A percentile compares a stretch with the other conserved stretches of the same genome.
Conservation (phyloP, 2,797 vertebrate genomes). For the Sandelia bainsii region DNA sequence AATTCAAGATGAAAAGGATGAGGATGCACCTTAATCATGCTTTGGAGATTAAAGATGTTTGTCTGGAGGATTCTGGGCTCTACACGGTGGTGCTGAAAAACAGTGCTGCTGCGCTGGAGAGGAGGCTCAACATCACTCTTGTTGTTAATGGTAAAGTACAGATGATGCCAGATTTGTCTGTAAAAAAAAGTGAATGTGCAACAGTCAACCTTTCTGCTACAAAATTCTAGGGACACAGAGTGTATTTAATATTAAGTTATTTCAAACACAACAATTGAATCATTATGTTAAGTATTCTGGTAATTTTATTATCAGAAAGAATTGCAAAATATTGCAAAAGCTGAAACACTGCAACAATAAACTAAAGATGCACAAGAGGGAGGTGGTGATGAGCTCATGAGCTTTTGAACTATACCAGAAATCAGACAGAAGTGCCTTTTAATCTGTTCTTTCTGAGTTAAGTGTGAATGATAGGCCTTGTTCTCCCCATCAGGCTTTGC, state of each 20-base stretch:
- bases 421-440: no score
- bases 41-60: slow-evolving; percentile 93
- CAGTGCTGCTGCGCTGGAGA: slow-evolving; percentile 85
- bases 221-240: neutral
- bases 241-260: no score
- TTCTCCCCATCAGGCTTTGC: no score
- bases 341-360: neutral
- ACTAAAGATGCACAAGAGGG: neutral
- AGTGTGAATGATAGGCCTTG: no score
- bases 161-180: neutral
- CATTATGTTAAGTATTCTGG: neutral
- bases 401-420: no score
- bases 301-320: neutral
- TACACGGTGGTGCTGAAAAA: slow-evolving; percentile 91
- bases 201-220: neutral
- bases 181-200: slow-evolving; percentile 8
- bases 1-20: slow-evolving; percentile 83
- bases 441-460: no score
- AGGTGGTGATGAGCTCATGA: neutral
- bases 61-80: slow-evolving; percentile 88
- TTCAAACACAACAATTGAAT: neutral
- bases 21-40: slow-evolving; percentile 86
- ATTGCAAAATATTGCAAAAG: neutral
- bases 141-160: slow-evolving; percentile 81
- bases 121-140: slow-evolving; percentile 84